Evolutionary conservation across 53 echinoderm and acorn worm genomes (phyloP).

Genomic region (Holothuria scabra): DNA sequence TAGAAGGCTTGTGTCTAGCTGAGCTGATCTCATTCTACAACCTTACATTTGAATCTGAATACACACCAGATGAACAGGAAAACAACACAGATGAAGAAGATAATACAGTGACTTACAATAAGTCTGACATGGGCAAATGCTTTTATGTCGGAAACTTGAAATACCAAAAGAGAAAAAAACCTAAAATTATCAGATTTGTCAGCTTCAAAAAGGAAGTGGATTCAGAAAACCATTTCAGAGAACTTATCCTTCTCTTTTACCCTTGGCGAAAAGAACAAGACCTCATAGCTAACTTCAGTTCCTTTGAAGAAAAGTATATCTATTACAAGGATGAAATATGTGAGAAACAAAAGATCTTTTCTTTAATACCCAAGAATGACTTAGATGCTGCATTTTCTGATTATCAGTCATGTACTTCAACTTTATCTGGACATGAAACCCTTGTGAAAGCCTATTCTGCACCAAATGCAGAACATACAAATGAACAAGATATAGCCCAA

Average conservation of each 20-base stretch:
- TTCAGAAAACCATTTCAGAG: constrained; percentile 29
- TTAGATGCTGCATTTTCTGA: no score
- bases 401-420: no score
- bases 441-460: neutral
- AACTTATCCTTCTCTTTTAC: constrained; percentile 18
- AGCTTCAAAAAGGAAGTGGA: neutral
- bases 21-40: constrained; percentile 18
- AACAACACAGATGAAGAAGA: neutral
- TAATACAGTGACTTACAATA: no score
- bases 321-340: neutral
- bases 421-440: neutral
- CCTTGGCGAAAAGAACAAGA: constrained; percentile 38
- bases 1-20: constrained; percentile 37
- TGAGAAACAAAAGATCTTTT: constrained; percentile 4
- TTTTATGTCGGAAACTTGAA: neutral
- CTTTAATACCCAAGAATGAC: constrained; percentile 2
- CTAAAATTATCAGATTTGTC: constrained; percentile 16
- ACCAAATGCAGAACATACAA: constrained; percentile 4
- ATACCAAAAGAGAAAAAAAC: constrained; percentile 15
- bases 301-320: neutral
- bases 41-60: constrained; percentile 42
- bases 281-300: neutral
- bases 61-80: neutral
- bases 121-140: neutral
- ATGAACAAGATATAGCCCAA: constrained; percentile 20